Evolutionary conservation across 2,888 invertebrate genomes (phyloP), one percentile per base, ranked within the genome.

Genomic region (Scaptomyza caliginosa): DNA sequence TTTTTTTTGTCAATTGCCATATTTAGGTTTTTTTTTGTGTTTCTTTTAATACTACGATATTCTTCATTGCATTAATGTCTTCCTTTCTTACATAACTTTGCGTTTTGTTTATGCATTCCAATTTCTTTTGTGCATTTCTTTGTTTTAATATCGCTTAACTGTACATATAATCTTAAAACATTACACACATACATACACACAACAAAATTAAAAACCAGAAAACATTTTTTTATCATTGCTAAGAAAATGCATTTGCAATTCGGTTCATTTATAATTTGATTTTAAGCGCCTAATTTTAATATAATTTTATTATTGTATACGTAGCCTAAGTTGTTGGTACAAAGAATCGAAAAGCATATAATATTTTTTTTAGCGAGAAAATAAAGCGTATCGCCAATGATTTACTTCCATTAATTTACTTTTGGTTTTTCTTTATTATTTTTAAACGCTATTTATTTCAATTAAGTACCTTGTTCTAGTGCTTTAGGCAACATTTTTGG

Each of bases 281-380:
- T 85, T 58, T 82, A 74, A 86, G 69, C 21, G 43, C 45, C 24
- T 68, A 67, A 70, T 49, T 67, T 67, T 67, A 73, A 62, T 66
- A 54, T 87, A 76, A 52, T 71, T 79, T 87, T 79, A 74, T 66
- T 65, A 65, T 58, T 58, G 67, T 71, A 66, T 55, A 46, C 62
- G 49, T 87, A 88, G 81, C 67, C 56, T 89, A 85, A 82, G 85
- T 82, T 87, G 82, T 86, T 86, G 89, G 87, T 88, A 88, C 89
- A 89, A 87, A 87, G 77, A 74, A 81, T 68, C 70, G 78, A 86
- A 80, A 86, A 73, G 67, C 56, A 69, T 78, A 65, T 23, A 5
- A 6, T 11, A 11, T 3, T 32, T 82, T 74, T 83, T 78, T 77
- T 73, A 80, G 70, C 71, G 67, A 76, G 62, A 70, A 62, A 59